Percentiles rank a stretch among this genome's conserved stretches.
Conservation (phyloP, 1,140 invertebrate genomes). For the Drosophila oshimai region DNA sequence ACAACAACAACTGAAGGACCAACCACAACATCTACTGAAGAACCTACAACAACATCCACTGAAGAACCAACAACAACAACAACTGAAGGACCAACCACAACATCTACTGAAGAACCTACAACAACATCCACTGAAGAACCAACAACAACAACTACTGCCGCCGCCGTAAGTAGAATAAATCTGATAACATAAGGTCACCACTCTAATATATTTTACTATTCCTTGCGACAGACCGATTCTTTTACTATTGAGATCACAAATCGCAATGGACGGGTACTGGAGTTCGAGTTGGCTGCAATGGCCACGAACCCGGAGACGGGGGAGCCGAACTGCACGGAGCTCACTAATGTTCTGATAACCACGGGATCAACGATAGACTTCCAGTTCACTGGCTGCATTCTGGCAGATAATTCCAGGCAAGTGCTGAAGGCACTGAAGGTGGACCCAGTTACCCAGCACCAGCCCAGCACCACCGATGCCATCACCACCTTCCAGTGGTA, state of each 20-base stretch:
- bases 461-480: background rate
- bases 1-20: background rate
- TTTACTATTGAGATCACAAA: background rate
- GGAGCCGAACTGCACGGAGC: background rate
- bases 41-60: background rate
- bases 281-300: background rate
- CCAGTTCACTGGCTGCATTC: conserved; percentile 13
- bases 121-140: background rate
- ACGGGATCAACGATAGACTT: background rate
- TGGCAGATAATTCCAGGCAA: background rate
- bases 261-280: background rate
- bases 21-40: background rate
- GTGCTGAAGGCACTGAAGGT: background rate
- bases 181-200: too few species aligned
- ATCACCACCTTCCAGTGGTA: background rate
- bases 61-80: background rate
- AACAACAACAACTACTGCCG: background rate
- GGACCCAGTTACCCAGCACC: too few species aligned
- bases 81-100: background rate
- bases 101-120: background rate
- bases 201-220: background rate
- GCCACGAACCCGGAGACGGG: background rate
- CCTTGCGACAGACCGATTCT: background rate
- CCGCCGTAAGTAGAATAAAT: background rate
- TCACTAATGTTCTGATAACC: conserved; percentile 3